Conservation (phyloP, 2,888 invertebrate genomes). For the Drepana falcataria region DNA sequence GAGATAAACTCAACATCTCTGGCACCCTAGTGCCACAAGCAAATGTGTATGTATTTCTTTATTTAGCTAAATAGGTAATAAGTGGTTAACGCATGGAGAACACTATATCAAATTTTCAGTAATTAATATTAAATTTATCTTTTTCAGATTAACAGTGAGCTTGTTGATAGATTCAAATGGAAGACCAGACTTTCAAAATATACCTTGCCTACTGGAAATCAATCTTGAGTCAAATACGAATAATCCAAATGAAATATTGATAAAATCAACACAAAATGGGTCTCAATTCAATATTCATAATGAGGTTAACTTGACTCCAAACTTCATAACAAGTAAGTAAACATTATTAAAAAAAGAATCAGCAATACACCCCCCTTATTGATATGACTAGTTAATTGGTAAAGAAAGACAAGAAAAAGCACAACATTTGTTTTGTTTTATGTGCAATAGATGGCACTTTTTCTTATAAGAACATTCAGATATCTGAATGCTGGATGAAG, state of each 20-base stretch:
- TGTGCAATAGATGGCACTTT: no score
- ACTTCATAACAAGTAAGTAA: constrained; percentile 31
- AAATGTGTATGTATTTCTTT: constrained; percentile 26
- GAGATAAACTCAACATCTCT: constrained; percentile 32
- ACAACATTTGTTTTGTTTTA: no score
- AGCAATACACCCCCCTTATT: no score
- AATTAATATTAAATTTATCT: constrained; percentile 1
- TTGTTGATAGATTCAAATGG: constrained; percentile 31
- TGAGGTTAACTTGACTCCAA: constrained; percentile 17
- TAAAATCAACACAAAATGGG: constrained; percentile 32
- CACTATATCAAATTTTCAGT: no score
- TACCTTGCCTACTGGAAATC: constrained; percentile 42
- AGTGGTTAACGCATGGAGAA: no score
- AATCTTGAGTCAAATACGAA: constrained; percentile 23
- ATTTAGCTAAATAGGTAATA: no score
- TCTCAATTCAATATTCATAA: constrained; percentile 14
- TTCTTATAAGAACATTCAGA: no score
- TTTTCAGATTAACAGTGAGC: constrained; percentile 38
- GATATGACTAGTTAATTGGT: no score
- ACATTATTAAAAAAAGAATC: neutral
- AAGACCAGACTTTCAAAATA: constrained; percentile 38
- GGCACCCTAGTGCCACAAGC: constrained; percentile 25
- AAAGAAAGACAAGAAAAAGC: no score
- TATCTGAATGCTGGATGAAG: no score
- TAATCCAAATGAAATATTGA: constrained; percentile 17